Base-by-base conservation (phyloP, 2,113 vertebrate species). In the Carassius auratus region DNA sequence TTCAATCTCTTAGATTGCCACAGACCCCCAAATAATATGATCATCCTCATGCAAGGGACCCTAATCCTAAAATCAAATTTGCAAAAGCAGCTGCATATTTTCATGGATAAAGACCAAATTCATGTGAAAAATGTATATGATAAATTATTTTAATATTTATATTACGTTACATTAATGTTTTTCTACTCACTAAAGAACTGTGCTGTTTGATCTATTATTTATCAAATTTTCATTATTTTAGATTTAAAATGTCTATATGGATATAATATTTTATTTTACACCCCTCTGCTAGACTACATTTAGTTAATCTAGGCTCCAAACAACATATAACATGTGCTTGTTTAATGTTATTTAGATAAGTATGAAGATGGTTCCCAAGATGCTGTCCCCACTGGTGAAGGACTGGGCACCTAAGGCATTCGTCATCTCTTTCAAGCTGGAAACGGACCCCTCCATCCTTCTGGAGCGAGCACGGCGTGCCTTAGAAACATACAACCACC, bases 351-450 rank as follows among this genome's bases (percentile, higher is more conserved):
- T 86, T 86, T 83, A 99, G 98, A 96, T 99, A 90, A 98, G 96
- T 17, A 96, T 99, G 97, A 97, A 97, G 92, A 98, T 99, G 97
- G 98, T 99, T 76, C 98, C 98, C 8, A 99, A 99, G 92, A 98
- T 99, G 91, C 94, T 99, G 48, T 96, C 96, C 13, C 98, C 97
- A 3, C 92, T 99, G 76, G 97, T 99, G 89, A 98, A 96, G 90
- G 97, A 99, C 89, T 99, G 98, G 98, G 97, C 98, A n/a, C 97
- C 98, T 0, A 94, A 95, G 86, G 98, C 98, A 0, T 99, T 98
- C 30, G 95, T 99, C 75, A 97, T 96, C 85, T 99, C 98, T 42
- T 99, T 99, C 86, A 99, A 99, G 86, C 92, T 99, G 90, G 98
- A 99, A 91, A 99, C 98, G 0, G 96, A 99, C 57, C 91, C 96